Conservation (phyloP, 2,797 vertebrate genomes). For the Melanotaenia pygmaea region DNA sequence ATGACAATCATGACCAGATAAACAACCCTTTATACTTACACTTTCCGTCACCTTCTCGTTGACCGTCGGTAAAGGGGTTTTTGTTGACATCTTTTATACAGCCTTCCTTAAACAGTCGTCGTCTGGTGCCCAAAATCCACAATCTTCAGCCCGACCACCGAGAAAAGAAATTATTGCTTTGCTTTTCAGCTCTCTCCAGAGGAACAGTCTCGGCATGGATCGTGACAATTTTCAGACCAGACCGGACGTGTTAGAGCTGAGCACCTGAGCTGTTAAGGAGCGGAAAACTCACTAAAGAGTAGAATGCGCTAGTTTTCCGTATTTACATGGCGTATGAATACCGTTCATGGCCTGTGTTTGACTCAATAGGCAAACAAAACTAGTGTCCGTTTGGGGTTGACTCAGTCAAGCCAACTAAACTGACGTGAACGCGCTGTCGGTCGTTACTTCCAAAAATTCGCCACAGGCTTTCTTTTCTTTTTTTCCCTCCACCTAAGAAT, state of each 20-base stretch:
- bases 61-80: slow-evolving; percentile 94
- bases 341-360: slow-evolving; percentile 33
- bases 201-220: slow-evolving; percentile 68
- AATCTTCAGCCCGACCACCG: slow-evolving; percentile 28
- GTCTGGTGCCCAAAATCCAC: slow-evolving; percentile 34
- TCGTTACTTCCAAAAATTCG: slow-evolving; percentile 58
- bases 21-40: slow-evolving; percentile 83
- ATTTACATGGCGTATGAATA: slow-evolving; percentile 31
- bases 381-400: slow-evolving; percentile 46
- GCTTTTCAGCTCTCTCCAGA: slow-evolving; percentile 50
- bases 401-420: slow-evolving; percentile 62
- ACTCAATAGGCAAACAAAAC: slow-evolving; percentile 29
- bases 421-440: slow-evolving; percentile 60
- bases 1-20: neutral
- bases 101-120: slow-evolving; percentile 22
- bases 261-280: slow-evolving; percentile 33
- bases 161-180: slow-evolving; percentile 16
- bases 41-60: slow-evolving; percentile 94
- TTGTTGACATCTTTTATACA: slow-evolving; percentile 89
- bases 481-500: neutral
- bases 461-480: slow-evolving; percentile 26
- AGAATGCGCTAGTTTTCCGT: slow-evolving; percentile 1
- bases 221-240: slow-evolving; percentile 60
- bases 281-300: neutral
- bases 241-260: slow-evolving; percentile 66